These are phyloP conservation scores for Hydractinia echinata DNA, from an alignment of 30 jellyfish, hydroid and myxozoan genomes.

Conservation along the genomic window DNA sequence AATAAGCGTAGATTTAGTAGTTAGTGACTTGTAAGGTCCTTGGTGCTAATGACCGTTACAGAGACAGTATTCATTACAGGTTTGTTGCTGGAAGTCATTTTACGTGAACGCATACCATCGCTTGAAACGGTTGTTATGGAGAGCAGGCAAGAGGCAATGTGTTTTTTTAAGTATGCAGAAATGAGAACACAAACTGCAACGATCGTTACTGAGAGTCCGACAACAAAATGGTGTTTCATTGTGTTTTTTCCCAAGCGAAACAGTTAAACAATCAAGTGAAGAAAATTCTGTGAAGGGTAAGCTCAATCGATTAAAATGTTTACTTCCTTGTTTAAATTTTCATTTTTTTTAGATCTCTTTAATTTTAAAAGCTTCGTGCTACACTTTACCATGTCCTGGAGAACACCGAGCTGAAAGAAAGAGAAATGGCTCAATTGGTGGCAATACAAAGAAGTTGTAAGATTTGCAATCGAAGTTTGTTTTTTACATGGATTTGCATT, in stretches of 20 bases:
- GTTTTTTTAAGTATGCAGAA: conserved; percentile 94
- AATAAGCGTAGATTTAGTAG: no score
- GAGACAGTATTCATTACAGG: conserved; percentile 12
- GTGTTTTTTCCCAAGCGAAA: conserved; percentile 98
- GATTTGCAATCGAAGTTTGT: conserved; percentile 67
- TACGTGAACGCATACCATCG: conserved; percentile 82
- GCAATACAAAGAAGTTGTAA: conserved; percentile 90
- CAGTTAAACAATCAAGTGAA: conserved; percentile 88
- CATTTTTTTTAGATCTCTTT: neutral
- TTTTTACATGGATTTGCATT: neutral
- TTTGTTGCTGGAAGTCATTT: conserved; percentile 98
- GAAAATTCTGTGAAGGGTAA: conserved; percentile 99
- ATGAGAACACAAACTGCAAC: conserved; percentile 73
- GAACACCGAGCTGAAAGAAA: conserved; percentile 95
- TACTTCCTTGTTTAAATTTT: neutral
- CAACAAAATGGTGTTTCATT: conserved; percentile 84
- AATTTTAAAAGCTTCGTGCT: conserved; percentile 77
- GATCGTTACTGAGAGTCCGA: conserved; percentile 86
- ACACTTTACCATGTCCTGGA: conserved; percentile 97
- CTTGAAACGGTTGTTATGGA: conserved; percentile 96
- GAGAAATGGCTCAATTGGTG: conserved; percentile 99
- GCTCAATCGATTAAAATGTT: neutral
- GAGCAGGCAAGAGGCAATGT: conserved; percentile 99
- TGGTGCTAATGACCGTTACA: neutral
- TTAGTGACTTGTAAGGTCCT: no score